A percentile compares a stretch with the other conserved stretches of the same genome.
phyloP scores from a whole-genome alignment of 1,140 invertebrate genomes.

The Ceratina japonica region DNA sequence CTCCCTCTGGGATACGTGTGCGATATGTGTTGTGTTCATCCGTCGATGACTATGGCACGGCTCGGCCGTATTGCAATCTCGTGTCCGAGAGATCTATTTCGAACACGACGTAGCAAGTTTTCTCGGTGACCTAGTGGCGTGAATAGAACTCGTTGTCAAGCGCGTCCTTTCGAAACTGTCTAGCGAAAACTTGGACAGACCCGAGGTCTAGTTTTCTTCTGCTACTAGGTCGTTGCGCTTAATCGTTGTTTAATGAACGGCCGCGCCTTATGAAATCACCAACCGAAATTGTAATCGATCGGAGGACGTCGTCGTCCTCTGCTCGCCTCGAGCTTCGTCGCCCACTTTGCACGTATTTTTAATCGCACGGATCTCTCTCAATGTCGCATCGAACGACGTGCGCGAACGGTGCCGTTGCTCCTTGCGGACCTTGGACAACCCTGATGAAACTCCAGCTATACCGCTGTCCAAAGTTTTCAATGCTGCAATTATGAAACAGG shows the following conservation, averaged over 20 bases:
- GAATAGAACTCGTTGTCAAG: slow-evolving; percentile 71
- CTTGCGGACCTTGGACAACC: too few species aligned
- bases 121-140: slow-evolving; percentile 74
- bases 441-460: too few species aligned
- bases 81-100: slow-evolving; percentile 63
- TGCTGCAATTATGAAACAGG: too few species aligned
- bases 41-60: slow-evolving; percentile 9
- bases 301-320: too few species aligned
- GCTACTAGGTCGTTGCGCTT: slow-evolving; percentile 60
- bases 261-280: too few species aligned
- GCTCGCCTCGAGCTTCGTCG: too few species aligned
- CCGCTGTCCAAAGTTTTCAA: too few species aligned
- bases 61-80: slow-evolving; percentile 29
- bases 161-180: slow-evolving; percentile 70
- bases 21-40: slow-evolving; percentile 29
- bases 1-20: neutral
- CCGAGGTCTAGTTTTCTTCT: slow-evolving; percentile 55
- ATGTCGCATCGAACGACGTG: too few species aligned
- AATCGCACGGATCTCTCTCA: too few species aligned
- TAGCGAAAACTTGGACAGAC: slow-evolving; percentile 66
- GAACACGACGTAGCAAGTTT: slow-evolving; percentile 63
- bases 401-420: too few species aligned
- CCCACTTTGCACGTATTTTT: too few species aligned
- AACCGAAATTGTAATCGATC: too few species aligned
- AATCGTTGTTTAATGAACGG: slow-evolving; percentile 44